Evolutionary conservation across 2,113 vertebrate genomes (phyloP), one percentile per base, ranked within the genome.

Genomic region (Empidonax traillii): DNA sequence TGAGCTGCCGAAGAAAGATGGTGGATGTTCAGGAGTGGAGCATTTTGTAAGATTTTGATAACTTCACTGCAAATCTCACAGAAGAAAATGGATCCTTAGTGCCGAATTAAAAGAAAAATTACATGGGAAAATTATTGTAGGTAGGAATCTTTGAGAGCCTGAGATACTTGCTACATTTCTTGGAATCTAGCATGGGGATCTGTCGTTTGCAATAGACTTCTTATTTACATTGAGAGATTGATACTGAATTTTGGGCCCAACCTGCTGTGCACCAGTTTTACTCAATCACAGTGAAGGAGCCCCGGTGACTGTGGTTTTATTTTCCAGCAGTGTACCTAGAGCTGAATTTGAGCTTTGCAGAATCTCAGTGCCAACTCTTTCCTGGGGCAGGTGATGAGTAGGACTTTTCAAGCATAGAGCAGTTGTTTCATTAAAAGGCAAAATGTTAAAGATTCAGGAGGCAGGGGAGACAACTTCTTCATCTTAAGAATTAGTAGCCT

Each of bases 11-110:
- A n/a, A 82, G 89, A 85, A 85, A 52, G 69, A 83, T 66, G 86
- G 95, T 87, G 51, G 56, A 82, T 88, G 39, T 88, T 87, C 74
- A 68, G 75, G 71, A 87, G 65, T 80, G 75, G 51, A 95, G 74
- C 15, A 9, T 87, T 91, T 81, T 90, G n/a, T 77, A 53, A 93
- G 55, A 22, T 80, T 95, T 97, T 90, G 72, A 83, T 96, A 92
- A 78, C 55, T 94, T 87, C 67, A 84, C 66, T 76, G 78, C 33
- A 86, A 47, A 76, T 62, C 35, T 67, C 33, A 6, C 39, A 39
- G 41, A 58, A 77, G 82, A 88, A 93, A 93, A 82, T 43, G n/a
- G 41, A 85, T 84, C 81, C 47, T 84, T 33, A 81, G 31, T 67
- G 35, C 61, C 53, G 87, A 71, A 75, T 81, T 85, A 85, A 44